Conservation (phyloP, 1,140 invertebrate species). For the Pantala flavescens region DNA sequence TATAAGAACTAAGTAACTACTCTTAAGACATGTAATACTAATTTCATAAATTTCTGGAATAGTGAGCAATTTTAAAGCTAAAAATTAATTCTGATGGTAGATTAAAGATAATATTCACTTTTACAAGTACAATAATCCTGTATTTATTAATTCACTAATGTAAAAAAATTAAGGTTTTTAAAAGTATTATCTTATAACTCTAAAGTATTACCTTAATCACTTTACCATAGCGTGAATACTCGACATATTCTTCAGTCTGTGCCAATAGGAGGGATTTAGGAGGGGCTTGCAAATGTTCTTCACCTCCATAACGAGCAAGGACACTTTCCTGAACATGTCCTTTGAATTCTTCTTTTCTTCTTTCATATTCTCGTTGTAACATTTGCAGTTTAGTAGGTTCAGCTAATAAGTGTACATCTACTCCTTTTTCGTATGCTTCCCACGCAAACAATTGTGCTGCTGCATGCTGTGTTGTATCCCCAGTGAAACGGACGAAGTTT, state of each 20-base stretch:
- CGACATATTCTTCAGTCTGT: constrained; percentile 92
- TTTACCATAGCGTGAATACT: constrained; percentile 91
- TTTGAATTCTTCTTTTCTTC: constrained; percentile 81
- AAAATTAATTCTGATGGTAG: too few species aligned
- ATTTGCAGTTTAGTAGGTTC: constrained; percentile 96
- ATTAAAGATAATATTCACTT: too few species aligned
- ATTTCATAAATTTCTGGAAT: too few species aligned
- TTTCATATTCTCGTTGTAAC: constrained; percentile 79
- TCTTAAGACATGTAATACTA: too few species aligned
- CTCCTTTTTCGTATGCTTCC: constrained; percentile 87
- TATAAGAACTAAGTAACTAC: too few species aligned
- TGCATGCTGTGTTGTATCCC: constrained; percentile 85
- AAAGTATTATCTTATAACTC: too few species aligned
- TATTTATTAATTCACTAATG: too few species aligned
- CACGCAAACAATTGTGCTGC: constrained; percentile 94
- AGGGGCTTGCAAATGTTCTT: constrained; percentile 79
- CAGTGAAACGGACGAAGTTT: constrained; percentile 88
- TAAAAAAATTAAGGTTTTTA: too few species aligned
- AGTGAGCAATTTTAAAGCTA: too few species aligned
- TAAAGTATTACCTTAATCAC: constrained; percentile 43
- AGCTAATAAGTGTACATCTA: constrained; percentile 92
- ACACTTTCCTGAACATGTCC: constrained; percentile 60
- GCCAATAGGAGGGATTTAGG: constrained; percentile 78
- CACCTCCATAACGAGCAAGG: constrained; percentile 81
- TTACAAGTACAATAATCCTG: too few species aligned